Evolutionary conservation across 2,113 vertebrate genomes (phyloP).

Genomic region (Gavialis gangeticus): DNA sequence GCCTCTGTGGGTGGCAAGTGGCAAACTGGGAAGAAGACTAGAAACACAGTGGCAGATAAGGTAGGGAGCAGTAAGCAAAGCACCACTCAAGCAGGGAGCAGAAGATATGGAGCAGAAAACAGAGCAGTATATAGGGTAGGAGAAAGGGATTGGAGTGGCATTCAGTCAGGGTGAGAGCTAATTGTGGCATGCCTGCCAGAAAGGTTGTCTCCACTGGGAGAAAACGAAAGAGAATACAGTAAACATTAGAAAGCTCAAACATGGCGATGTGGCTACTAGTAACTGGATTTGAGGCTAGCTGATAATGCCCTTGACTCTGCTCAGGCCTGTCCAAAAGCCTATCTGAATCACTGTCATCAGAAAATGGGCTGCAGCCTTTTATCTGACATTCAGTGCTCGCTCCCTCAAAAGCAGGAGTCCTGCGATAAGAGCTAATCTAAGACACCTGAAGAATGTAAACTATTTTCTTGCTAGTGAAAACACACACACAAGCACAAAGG

Average conservation of each 20-base stretch:
- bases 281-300: background rate
- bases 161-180: too few species aligned
- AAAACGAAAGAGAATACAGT: background rate
- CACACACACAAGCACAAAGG: background rate
- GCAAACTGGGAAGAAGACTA: too few species aligned
- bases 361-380: background rate
- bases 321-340: background rate
- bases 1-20: too few species aligned
- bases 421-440: conserved; percentile 25
- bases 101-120: too few species aligned
- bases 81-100: too few species aligned
- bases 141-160: too few species aligned
- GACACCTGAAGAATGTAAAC: conserved; percentile 18
- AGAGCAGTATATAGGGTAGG: too few species aligned
- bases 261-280: background rate
- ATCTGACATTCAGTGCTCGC: background rate
- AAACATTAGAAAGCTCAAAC: background rate
- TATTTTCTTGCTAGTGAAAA: background rate
- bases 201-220: too few species aligned
- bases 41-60: too few species aligned
- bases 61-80: too few species aligned
- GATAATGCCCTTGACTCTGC: background rate
- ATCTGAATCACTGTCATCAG: background rate
- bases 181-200: too few species aligned
- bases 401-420: background rate